Evolutionary conservation across 2,888 invertebrate genomes (phyloP), one percentile per base, ranked within the genome.

Genomic region (Seira musarum): DNA sequence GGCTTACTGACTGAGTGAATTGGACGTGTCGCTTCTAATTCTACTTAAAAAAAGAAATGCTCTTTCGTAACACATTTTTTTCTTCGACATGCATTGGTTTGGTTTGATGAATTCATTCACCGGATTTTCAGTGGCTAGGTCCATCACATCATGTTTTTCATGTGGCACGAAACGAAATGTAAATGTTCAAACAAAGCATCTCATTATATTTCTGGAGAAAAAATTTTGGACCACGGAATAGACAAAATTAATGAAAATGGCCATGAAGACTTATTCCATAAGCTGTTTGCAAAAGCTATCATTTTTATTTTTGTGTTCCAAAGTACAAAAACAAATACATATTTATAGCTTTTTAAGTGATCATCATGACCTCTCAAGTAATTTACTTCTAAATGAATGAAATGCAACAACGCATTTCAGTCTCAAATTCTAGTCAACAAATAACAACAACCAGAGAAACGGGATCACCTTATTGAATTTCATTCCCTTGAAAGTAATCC

Each of bases 401-500:
- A 77, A 71, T 77, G 77, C 49, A 64, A 69, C 30, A 65, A 66
- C 66, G 71, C 77, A 53, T 66, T 71, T 71, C 77, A 77, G 25
- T 65, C 67, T 22, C 19, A 64, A 49, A 15, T 19, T 53, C 25
- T 25, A 63, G 25, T 30, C 53, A 49, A 63, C 63, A 64, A 64
- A 61, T 19, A 22, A 74, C 66, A 66, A 74, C 17, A 66, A 74
- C 49, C 64, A 72, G 49, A 49, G 40, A 72, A 74, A 74, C 66
- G 76, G 53, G 71, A 77, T 77, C 70, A 71, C 65, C 61, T 72
- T 78, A 78, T 78, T 72, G 71, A 78, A 72, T 78, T 78, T 78
- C 78, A 78, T 72, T 78, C 49, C 71, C 60, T 71, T 71, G 71
- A 76, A 76, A 61, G 57, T 13, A 63, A 24, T 60, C 30, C 13